phyloP scores from a whole-genome alignment of 35 echinoderm and acorn worm species.

The Heliocidaris tuberculata region DNA sequence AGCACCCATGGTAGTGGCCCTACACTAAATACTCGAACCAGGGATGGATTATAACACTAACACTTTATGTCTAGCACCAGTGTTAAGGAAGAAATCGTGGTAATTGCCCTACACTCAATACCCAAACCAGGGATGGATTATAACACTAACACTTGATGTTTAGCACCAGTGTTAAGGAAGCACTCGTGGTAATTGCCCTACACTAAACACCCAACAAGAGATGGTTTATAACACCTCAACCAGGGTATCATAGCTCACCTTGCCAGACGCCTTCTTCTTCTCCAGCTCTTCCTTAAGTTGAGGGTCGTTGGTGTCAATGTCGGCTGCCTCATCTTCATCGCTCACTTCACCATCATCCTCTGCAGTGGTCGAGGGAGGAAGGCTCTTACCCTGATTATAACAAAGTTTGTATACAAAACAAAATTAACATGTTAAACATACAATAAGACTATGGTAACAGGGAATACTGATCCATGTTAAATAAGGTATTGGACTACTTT shows the following conservation, averaged over 20 bases:
- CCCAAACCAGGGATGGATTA: neutral
- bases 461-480: too few species aligned
- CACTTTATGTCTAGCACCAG: neutral
- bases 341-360: conserved; percentile 90
- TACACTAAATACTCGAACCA: neutral
- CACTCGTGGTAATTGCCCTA: neutral
- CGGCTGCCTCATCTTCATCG: conserved; percentile 97
- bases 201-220: neutral
- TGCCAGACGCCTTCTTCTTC: conserved; percentile 34
- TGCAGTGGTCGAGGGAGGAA: conserved; percentile 27
- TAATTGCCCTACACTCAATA: neutral
- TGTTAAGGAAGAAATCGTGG: neutral
- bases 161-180: neutral
- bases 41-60: neutral
- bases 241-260: neutral
- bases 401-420: neutral
- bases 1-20: neutral
- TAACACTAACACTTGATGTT: neutral
- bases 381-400: conserved; percentile 11
- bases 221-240: neutral
- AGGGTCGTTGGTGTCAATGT: conserved; percentile 77
- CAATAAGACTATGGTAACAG: too few species aligned
- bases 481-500: too few species aligned
- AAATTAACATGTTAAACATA: too few species aligned
- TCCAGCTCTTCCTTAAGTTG: conserved; percentile 76